Percentiles rank a stretch among this genome's conserved stretches.
Conservation (phyloP, 2,888 invertebrate species). For the Philereme vetulata region DNA sequence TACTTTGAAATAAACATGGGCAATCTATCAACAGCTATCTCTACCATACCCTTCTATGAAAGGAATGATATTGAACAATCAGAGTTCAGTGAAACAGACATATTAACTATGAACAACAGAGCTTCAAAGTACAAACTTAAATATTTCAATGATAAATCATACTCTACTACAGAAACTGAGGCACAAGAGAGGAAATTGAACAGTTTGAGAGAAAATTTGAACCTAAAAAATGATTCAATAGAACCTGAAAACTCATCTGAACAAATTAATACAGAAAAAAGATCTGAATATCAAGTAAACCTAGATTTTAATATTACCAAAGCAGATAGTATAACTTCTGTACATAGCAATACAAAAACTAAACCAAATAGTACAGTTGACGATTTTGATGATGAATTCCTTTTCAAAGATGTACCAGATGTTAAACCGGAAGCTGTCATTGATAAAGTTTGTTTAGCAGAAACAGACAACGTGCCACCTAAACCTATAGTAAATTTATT, state of each 20-base stretch:
- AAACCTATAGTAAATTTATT: background rate
- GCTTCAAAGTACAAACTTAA: slow-evolving; percentile 70
- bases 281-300: slow-evolving; percentile 29
- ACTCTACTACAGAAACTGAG: slow-evolving; percentile 62
- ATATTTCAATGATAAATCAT: slow-evolving; percentile 67
- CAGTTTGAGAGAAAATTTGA: slow-evolving; percentile 43
- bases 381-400: slow-evolving; percentile 22
- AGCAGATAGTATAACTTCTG: slow-evolving; percentile 19
- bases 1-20: slow-evolving; percentile 75
- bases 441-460: slow-evolving; percentile 10
- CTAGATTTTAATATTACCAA: slow-evolving; percentile 33
- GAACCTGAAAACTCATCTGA: slow-evolving; percentile 18
- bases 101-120: slow-evolving; percentile 68
- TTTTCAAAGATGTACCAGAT: slow-evolving; percentile 28
- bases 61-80: slow-evolving; percentile 63
- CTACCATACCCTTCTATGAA: slow-evolving; percentile 72
- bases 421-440: slow-evolving; percentile 14
- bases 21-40: slow-evolving; percentile 62
- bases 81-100: slow-evolving; percentile 64
- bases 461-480: background rate
- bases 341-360: slow-evolving; percentile 11
- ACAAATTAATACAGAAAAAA: slow-evolving; percentile 24
- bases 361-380: slow-evolving; percentile 14
- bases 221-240: slow-evolving; percentile 17
- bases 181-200: slow-evolving; percentile 58